Conservation (phyloP, 2,113 vertebrate genomes). For the Tachysurus fulvidraco region DNA sequence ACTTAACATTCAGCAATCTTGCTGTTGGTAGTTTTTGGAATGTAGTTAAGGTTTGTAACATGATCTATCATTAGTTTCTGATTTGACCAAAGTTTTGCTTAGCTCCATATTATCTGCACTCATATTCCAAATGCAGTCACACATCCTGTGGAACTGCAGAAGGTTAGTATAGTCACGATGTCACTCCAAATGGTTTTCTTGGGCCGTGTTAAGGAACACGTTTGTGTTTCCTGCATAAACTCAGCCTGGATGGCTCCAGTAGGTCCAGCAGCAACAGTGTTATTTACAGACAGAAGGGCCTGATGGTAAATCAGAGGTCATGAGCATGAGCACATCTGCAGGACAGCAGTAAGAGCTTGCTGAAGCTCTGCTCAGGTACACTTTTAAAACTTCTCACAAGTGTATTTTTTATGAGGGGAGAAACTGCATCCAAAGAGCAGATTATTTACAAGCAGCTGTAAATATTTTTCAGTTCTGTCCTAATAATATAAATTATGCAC, state of each 20-base stretch:
- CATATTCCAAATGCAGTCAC: not conserved
- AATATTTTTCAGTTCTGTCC: constrained; percentile 54
- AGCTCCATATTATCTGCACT: constrained; percentile 2
- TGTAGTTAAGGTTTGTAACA: not conserved
- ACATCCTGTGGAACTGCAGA: not conserved
- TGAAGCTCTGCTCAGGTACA: constrained; percentile 7
- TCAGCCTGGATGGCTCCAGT: constrained; percentile 20
- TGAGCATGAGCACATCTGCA: constrained; percentile 43
- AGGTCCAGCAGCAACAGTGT: not conserved
- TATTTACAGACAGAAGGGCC: constrained; percentile 49
- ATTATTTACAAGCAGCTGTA: constrained; percentile 60
- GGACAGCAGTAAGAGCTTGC: constrained; percentile 18
- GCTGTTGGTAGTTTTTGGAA: not conserved
- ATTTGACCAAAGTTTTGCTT: not conserved
- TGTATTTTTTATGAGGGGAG: constrained; percentile 38
- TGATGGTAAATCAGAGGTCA: constrained; percentile 44
- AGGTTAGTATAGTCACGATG: not conserved
- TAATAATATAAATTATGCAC: constrained; percentile 56
- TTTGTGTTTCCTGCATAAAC: constrained; percentile 25
- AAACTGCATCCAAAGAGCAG: constrained; percentile 36
- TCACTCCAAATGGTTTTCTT: constrained; percentile 6
- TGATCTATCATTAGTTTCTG: too few relatives aligned
- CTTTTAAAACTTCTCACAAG: constrained; percentile 10
- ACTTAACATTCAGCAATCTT: not conserved
- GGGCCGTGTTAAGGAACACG: not conserved